Conservation (phyloP, 2,113 vertebrate species). For the Daboia siamensis region DNA sequence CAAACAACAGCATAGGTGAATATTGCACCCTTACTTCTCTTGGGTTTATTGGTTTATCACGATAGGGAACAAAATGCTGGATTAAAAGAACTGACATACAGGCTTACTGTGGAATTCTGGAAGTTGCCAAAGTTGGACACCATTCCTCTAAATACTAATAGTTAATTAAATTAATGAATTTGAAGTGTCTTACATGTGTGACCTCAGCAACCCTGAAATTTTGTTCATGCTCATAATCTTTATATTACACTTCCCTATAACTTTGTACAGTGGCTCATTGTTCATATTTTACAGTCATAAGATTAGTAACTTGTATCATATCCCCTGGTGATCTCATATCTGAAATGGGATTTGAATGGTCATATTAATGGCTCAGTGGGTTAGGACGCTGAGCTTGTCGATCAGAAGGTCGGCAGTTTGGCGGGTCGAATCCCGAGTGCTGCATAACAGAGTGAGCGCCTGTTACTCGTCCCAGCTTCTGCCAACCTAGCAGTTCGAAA, state of each 20-base stretch:
- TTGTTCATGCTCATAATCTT: background rate
- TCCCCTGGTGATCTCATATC: background rate
- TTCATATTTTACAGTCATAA: background rate
- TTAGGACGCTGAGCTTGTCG: too few relatives aligned
- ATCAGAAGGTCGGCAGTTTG: too few relatives aligned
- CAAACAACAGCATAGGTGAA: background rate
- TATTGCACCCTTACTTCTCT: background rate
- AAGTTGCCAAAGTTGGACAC: background rate
- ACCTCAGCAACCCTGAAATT: background rate
- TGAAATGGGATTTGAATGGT: background rate
- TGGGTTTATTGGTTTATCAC: background rate
- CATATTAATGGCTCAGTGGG: too few relatives aligned
- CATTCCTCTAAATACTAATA: background rate
- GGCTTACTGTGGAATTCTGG: background rate
- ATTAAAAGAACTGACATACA: background rate
- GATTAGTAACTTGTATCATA: background rate
- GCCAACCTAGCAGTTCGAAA: too few relatives aligned
- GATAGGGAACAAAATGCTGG: background rate
- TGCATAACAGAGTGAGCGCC: too few relatives aligned
- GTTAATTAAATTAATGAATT: background rate
- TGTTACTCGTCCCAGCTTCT: too few relatives aligned
- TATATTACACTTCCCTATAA: background rate
- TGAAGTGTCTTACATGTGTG: background rate
- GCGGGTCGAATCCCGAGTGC: too few relatives aligned
- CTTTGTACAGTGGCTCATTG: background rate